phyloP scores from a whole-genome alignment of 2,888 invertebrate genomes.

The Xylota sylvarum region DNA sequence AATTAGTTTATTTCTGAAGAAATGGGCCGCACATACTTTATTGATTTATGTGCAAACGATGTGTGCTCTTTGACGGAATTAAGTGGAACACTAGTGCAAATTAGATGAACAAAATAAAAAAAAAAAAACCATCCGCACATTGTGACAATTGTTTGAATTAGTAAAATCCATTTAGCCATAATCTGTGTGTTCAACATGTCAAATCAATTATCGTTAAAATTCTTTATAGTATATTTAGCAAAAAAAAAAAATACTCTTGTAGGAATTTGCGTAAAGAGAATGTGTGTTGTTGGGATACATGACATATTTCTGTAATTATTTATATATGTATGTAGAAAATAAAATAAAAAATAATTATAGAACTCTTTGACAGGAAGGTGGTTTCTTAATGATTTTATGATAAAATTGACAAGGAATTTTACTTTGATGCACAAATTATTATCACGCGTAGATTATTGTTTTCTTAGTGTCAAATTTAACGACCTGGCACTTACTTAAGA shows the following conservation, averaged over 20 bases:
- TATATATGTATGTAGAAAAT: background rate
- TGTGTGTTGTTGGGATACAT: background rate
- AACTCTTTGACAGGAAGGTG: background rate
- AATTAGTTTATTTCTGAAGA: background rate
- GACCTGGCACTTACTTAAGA: too few species aligned
- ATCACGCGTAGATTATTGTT: too few species aligned
- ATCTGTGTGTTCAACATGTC: constrained; percentile 30
- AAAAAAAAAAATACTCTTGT: constrained; percentile 8
- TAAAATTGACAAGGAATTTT: background rate
- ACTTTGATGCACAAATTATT: background rate
- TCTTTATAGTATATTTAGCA: background rate
- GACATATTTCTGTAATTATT: background rate
- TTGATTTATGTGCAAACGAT: constrained; percentile 38
- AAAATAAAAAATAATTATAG: background rate
- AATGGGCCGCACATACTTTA: constrained; percentile 25
- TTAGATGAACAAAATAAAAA: background rate
- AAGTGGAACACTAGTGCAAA: constrained; percentile 15
- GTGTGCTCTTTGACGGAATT: constrained; percentile 3
- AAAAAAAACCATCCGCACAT: background rate
- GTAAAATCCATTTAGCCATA: constrained; percentile 10
- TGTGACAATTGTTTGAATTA: constrained; percentile 32
- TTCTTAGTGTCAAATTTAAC: too few species aligned
- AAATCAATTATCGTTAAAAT: constrained; percentile 38
- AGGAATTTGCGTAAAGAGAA: constrained; percentile 18
- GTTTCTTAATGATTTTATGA: background rate